These are phyloP conservation scores for Orthosia gothica DNA, from an alignment of 2,888 invertebrate genomes.

Conservation along the genomic window DNA sequence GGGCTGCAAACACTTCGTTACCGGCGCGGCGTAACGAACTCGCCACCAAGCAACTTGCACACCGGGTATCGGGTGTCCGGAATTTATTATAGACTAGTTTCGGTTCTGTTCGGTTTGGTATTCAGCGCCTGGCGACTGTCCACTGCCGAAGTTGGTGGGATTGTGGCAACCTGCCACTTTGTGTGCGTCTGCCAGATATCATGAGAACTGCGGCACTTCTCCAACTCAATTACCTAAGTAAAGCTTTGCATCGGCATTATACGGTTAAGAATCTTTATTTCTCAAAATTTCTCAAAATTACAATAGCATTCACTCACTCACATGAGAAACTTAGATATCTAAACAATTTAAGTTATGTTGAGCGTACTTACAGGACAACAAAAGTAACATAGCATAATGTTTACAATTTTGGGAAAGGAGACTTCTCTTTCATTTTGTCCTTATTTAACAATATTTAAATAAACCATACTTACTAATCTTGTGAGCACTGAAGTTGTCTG, in stretches of 20 bases:
- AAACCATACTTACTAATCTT: background rate
- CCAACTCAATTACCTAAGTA: background rate
- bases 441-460: too few species aligned
- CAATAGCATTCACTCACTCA: too few species aligned
- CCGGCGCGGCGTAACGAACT: constrained; percentile 79
- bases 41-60: constrained; percentile 58
- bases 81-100: constrained; percentile 63
- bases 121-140: constrained; percentile 29
- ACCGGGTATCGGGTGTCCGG: constrained; percentile 29
- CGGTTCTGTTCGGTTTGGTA: constrained; percentile 50
- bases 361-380: too few species aligned
- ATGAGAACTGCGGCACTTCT: background rate
- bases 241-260: too few species aligned
- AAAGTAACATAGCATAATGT: too few species aligned
- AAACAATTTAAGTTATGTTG: too few species aligned
- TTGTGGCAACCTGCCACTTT: background rate
- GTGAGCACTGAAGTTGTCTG: background rate
- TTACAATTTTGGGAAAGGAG: too few species aligned
- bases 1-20: constrained; percentile 90
- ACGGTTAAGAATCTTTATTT: too few species aligned
- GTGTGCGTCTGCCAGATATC: background rate
- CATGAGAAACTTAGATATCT: too few species aligned
- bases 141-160: constrained; percentile 15
- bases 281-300: too few species aligned
- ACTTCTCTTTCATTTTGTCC: too few species aligned